phyloP scores from a whole-genome alignment of 2,113 vertebrate species.

The Hoplias malabaricus region DNA sequence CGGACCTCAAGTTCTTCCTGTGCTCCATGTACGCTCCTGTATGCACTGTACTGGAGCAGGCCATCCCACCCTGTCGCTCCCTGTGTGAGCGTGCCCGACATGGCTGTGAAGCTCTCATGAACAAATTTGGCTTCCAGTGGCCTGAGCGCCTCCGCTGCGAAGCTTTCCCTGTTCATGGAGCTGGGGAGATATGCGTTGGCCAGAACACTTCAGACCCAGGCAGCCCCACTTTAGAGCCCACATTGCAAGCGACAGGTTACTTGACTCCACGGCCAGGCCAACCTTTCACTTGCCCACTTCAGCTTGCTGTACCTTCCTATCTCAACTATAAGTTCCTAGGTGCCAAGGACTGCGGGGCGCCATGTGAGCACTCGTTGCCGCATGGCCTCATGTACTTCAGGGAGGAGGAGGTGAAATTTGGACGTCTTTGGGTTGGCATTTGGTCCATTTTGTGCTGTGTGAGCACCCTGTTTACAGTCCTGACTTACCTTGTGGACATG shows the following conservation, averaged over 20 bases:
- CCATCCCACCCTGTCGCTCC: constrained; percentile 83
- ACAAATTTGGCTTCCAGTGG: constrained; percentile 88
- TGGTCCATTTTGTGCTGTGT: constrained; percentile 86
- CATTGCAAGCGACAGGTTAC: constrained; percentile 63
- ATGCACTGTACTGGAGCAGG: constrained; percentile 84
- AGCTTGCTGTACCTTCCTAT: constrained; percentile 86
- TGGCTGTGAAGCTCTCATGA: constrained; percentile 86
- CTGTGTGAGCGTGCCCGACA: constrained; percentile 83
- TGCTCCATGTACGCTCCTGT: constrained; percentile 88
- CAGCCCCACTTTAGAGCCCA: constrained; percentile 70
- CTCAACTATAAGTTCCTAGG: constrained; percentile 88
- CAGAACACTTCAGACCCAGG: constrained; percentile 81
- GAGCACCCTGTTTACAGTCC: constrained; percentile 88
- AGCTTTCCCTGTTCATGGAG: constrained; percentile 82
- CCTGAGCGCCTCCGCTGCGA: constrained; percentile 82
- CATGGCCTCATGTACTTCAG: constrained; percentile 90
- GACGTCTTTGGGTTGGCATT: constrained; percentile 85
- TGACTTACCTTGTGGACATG: constrained; percentile 89
- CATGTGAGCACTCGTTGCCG: constrained; percentile 82
- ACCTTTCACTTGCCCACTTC: constrained; percentile 84
- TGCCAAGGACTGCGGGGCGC: constrained; percentile 87
- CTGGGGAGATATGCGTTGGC: constrained; percentile 84
- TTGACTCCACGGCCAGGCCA: constrained; percentile 67
- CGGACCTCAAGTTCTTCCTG: constrained; percentile 81
- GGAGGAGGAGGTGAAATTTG: constrained; percentile 85